These are phyloP conservation scores for Hyperoplus immaculatus DNA, from an alignment of 2,797 vertebrate species.

Conservation along the genomic window DNA sequence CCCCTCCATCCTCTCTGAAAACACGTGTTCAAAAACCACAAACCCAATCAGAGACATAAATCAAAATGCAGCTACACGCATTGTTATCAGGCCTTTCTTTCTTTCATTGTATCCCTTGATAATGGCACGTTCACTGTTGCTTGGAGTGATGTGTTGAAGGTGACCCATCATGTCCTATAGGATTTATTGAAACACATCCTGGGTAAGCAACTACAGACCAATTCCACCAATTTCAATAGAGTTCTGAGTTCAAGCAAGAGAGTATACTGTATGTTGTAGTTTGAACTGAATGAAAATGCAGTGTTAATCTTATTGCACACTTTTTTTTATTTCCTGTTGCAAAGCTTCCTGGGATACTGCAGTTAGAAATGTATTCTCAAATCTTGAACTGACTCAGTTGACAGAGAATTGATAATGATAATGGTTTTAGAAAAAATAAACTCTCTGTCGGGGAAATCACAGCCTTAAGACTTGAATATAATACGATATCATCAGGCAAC, in stretches of 20 bases:
- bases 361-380: conserved; percentile 27
- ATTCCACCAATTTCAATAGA: not conserved
- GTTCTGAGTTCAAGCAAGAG: not conserved
- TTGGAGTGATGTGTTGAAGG: not conserved
- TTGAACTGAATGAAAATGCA: not conserved
- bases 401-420: conserved; percentile 26
- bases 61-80: not conserved
- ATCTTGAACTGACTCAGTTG: conserved; percentile 56
- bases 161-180: not conserved
- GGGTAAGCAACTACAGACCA: not conserved
- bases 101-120: not conserved
- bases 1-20: too few species aligned
- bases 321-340: not conserved
- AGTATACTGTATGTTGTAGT: not conserved
- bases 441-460: not conserved
- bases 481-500: not conserved
- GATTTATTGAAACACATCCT: not conserved
- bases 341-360: conserved; percentile 71
- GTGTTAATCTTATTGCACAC: not conserved
- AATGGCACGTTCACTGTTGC: not conserved
- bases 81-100: not conserved
- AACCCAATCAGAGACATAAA: not conserved
- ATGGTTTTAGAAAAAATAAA: not conserved
- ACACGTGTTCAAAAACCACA: too few species aligned
- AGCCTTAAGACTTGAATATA: not conserved